phyloP scores from a whole-genome alignment of 2,888 invertebrate genomes.

The Rhabditoides inermis region DNA sequence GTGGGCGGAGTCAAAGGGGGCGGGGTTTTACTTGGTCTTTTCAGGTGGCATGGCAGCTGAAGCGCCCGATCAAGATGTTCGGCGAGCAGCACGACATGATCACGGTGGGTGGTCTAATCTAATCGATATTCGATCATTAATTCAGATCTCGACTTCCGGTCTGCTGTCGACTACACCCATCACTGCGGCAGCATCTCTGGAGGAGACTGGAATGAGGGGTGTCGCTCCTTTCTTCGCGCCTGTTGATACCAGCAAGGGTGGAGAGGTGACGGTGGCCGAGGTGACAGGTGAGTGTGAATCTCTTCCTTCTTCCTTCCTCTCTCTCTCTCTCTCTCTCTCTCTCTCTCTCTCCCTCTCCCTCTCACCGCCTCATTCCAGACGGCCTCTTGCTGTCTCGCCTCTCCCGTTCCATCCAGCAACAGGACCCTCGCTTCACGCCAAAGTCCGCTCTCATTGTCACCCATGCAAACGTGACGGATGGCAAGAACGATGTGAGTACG shows the following conservation, averaged over 20 bases:
- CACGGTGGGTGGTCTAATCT: constrained; percentile 18
- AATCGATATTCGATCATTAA: neutral
- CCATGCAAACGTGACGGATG: constrained; percentile 34
- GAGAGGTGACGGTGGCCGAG: constrained; percentile 32
- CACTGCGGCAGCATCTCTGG: constrained; percentile 19
- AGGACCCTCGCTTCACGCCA: constrained; percentile 35
- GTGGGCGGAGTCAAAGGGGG: constrained; percentile 24
- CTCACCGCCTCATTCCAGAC: constrained; percentile 13
- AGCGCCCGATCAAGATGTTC: constrained; percentile 41
- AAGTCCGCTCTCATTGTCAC: constrained; percentile 40
- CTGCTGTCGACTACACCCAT: constrained; percentile 19
- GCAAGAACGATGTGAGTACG: constrained; percentile 9
- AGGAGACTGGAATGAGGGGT: constrained; percentile 36
- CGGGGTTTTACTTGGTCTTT: no score
- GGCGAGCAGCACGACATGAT: constrained; percentile 34
- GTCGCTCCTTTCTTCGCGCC: constrained; percentile 49
- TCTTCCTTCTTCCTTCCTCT: neutral
- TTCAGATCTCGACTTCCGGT: constrained; percentile 46
- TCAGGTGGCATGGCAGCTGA: constrained; percentile 15
- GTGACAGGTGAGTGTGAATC: constrained; percentile 14
- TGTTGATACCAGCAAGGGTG: constrained; percentile 35
- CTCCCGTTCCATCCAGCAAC: constrained; percentile 26
- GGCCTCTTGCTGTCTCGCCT: constrained; percentile 25
- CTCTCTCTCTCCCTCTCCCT: neutral
- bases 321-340: constrained; percentile 2